Evolutionary conservation across 2,888 invertebrate genomes (phyloP), one percentile per base, ranked within the genome.

Genomic region (Amphipoea lucens): DNA sequence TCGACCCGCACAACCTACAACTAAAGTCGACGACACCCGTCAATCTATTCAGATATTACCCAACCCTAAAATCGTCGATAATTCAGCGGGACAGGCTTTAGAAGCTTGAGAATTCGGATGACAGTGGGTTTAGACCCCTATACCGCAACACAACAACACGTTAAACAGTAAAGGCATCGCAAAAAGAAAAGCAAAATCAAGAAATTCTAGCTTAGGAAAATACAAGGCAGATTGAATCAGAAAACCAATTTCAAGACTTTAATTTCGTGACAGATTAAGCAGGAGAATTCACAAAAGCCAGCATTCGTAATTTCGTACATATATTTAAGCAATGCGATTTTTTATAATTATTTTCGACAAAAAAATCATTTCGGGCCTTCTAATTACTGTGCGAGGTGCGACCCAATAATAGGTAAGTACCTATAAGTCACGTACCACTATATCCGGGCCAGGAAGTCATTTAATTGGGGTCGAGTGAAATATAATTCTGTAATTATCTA

Each of bases 341-440:
- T 62, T 48, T 48, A 63, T 36, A 62, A 62, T 14, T 11, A 9
- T 23, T 57, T 11, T 11, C 23, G 3, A 23, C 23, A n/a, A 57
- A 57, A 20, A n/a, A 57, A 3, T 11, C 3, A 11, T 62, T 29
- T 29, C 5, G 66, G 60, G 29, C n/a, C 57, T 67, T 63, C 51
- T 79, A 76, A 83, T 83, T 78, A 48, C 63, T 72, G 54, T 86
- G 72, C 45, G 67, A 57, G 20, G 79, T 78, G 74, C 54, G 69
- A 57, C n/a, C 71, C 73, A 73, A 82, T 82, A 81, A 77, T 63
- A 66, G 77, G 40, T 71, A 36, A 3, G 36, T 36, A 36, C 36
- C 36, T 36, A 63, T 68, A 62, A 68, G 81, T 84, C 82, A 84
- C 79, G 84, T 78, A 75, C 82, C 23, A 57, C 45, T 48, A 60